These are phyloP conservation scores for Aphyosemion australe DNA, from an alignment of 2,113 vertebrate genomes.

Conservation along the genomic window DNA sequence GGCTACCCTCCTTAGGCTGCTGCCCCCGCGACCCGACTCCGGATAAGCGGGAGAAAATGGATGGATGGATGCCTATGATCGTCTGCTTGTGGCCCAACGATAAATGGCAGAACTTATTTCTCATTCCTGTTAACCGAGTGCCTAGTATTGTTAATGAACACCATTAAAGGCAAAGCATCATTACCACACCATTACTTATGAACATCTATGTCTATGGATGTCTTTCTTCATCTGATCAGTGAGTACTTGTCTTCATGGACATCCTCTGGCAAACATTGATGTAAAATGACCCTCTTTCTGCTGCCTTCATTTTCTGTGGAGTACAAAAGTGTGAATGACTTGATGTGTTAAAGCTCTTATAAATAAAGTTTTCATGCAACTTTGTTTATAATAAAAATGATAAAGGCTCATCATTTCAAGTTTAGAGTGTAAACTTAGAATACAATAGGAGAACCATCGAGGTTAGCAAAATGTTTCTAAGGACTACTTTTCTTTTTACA, in stretches of 20 bases:
- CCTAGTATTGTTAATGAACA: conserved; percentile 68
- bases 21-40: no score
- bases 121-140: conserved; percentile 62
- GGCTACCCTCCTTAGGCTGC: no score
- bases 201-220: conserved; percentile 69
- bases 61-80: neutral
- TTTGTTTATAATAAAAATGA: neutral
- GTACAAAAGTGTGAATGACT: neutral
- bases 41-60: no score
- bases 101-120: conserved; percentile 50
- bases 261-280: conserved; percentile 55
- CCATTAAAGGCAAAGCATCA: conserved; percentile 75
- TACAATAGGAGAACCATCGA: no score
- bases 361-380: neutral
- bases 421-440: no score
- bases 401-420: no score
- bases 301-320: conserved; percentile 19
- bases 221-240: conserved; percentile 56
- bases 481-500: no score
- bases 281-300: conserved; percentile 55
- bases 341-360: neutral
- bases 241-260: conserved; percentile 49
- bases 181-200: conserved; percentile 74
- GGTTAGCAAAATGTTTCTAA: no score
- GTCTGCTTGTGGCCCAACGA: conserved; percentile 24